phyloP scores from a whole-genome alignment of 2,797 vertebrate genomes.

The Ciconia nigra region DNA sequence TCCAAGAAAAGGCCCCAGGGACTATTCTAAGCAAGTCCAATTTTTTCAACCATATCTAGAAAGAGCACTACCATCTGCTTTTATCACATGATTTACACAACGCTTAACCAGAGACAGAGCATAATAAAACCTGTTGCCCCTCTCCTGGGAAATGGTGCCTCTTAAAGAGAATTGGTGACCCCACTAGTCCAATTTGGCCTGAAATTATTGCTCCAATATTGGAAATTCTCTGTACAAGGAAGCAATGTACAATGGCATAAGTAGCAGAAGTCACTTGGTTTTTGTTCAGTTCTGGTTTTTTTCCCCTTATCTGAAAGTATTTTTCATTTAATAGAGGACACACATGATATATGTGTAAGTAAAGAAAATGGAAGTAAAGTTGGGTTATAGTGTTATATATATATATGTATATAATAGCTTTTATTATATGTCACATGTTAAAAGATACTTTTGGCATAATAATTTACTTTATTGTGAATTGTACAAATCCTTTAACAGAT shows the following conservation, averaged over 20 bases:
- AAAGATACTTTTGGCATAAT: background rate
- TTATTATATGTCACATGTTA: background rate
- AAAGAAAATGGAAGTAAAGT: background rate
- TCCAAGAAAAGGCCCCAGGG: background rate
- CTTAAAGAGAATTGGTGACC: constrained; percentile 10
- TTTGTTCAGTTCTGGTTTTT: background rate
- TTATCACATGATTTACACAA: constrained; percentile 40
- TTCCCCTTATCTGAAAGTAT: background rate
- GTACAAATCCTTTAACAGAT: background rate
- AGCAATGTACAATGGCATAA: background rate
- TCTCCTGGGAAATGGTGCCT: background rate
- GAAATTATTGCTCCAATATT: background rate
- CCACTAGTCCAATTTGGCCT: background rate
- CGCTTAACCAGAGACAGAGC: background rate
- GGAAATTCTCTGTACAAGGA: background rate
- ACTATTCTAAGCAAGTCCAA: constrained; percentile 3
- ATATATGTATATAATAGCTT: background rate
- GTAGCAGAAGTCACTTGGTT: background rate
- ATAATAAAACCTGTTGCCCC: background rate
- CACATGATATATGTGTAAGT: background rate
- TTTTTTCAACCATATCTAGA: constrained; percentile 5
- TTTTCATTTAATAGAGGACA: background rate
- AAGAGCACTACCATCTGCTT: constrained; percentile 4
- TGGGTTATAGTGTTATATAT: background rate
- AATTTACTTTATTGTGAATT: background rate